phyloP scores from a whole-genome alignment of 2,888 invertebrate genomes.

The Morpho achilles region DNA sequence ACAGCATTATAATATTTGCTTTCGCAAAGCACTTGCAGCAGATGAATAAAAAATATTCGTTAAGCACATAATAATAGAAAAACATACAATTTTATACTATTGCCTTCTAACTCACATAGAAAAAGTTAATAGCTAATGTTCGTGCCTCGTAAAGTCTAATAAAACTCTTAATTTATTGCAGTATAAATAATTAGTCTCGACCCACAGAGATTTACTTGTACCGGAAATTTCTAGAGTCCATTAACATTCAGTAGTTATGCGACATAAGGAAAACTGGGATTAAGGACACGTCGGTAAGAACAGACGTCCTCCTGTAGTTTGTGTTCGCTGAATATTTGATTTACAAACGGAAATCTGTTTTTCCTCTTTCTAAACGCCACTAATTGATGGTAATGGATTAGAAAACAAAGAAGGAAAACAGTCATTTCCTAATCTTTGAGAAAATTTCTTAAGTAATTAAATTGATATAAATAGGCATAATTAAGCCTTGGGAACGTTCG shows the following conservation, averaged over 20 bases:
- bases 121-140: background rate
- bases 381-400: conserved; percentile 12
- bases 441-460: no score
- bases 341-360: conserved; percentile 34
- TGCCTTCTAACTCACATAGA: background rate
- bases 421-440: no score
- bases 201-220: conserved; percentile 3
- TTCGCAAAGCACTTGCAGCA: no score
- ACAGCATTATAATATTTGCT: no score
- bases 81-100: no score
- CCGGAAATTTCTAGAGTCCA: conserved; percentile 35
- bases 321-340: conserved; percentile 45
- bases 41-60: no score
- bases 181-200: conserved; percentile 8
- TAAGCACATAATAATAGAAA: no score
- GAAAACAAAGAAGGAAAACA: conserved; percentile 6
- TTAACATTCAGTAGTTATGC: conserved; percentile 42
- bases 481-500: no score
- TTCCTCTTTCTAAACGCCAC: conserved; percentile 35
- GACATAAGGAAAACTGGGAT: conserved; percentile 51
- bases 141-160: background rate
- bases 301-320: conserved; percentile 39
- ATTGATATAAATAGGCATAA: no score
- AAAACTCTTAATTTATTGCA: background rate
- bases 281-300: conserved; percentile 33